Base-by-base conservation (phyloP, 1,140 invertebrate species). In the Saccostrea echinata region DNA sequence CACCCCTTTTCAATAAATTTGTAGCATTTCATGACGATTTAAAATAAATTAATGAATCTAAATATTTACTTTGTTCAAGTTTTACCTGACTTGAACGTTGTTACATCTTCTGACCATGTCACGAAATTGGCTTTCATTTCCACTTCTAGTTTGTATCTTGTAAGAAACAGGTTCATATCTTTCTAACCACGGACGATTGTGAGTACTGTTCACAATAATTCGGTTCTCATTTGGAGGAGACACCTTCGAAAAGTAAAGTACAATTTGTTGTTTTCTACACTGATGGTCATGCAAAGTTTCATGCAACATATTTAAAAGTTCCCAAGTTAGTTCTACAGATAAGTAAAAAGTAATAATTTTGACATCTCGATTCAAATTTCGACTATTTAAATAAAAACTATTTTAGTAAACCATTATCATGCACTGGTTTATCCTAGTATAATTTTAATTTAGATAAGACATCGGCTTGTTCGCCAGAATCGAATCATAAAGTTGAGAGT, bases 161-260 rank as follows among this genome's bases (percentile, higher is more conserved):
- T 98, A 99, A 18, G 97, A 98, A 84, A 98, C 96, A 0, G 97
- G 97, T 94, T 98, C 98, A 90, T 98, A 98, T 12, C 98, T 95
- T 94, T 98, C 97, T 95, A 96, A 96, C 96, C 98, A 98, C 96
- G 98, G 86, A 96, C 97, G 76, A 30, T 80, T 80, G 24, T 30
- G 71, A 52, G 85, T 83, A 24, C 90, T 57, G 55, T 57, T 57
- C 0, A 21, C 90, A 21, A 94, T 81, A 33, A 93, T 90, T 12
- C 83, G 86, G 84, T 94, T 93, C 71, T 94, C 94, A 87, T 94
- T 93, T 24, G 92, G 89, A 18, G 93, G 93, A 0, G 93, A 94
- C 2, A 93, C 88, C 93, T 93, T 53, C 6, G 35, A 43, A 30
- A 85, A 27, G 76, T n/a, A 6, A 30, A 76, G 24, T 57, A 18